A percentile compares a stretch with the other conserved stretches of the same genome.
Evolutionary conservation across 2,888 invertebrate genomes (phyloP).

Genomic region (Rhaphigaster nebulosa): DNA sequence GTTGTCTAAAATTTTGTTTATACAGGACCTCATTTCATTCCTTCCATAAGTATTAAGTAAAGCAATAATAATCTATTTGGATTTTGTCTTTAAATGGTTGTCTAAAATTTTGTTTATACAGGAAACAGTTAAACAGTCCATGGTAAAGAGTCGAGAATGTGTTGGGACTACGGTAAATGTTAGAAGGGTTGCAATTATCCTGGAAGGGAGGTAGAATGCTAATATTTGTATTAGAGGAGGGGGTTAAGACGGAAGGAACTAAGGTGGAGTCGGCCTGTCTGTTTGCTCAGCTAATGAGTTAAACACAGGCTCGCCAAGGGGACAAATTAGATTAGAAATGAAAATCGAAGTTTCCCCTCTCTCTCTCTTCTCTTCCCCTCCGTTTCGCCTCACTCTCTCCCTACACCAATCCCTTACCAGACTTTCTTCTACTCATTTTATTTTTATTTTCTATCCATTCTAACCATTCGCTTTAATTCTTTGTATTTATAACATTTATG

Average conservation of each 20-base stretch:
- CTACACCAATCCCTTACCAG: constrained; percentile 5
- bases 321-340: constrained; percentile 64
- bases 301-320: constrained; percentile 64
- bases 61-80: not conserved
- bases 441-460: not conserved
- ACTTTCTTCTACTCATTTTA: constrained; percentile 23
- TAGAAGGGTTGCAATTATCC: constrained; percentile 62
- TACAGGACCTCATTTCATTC: not conserved
- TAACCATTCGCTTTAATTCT: not conserved
- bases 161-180: constrained; percentile 56
- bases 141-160: constrained; percentile 51
- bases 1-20: not conserved
- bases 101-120: not conserved
- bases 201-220: constrained; percentile 63
- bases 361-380: constrained; percentile 11
- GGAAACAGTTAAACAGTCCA: constrained; percentile 20
- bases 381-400: constrained; percentile 34
- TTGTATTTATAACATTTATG: not conserved
- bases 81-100: not conserved
- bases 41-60: not conserved
- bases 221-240: constrained; percentile 63
- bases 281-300: constrained; percentile 64
- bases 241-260: constrained; percentile 55
- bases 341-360: constrained; percentile 62
- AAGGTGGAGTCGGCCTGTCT: constrained; percentile 58